Percentiles rank a stretch among this genome's conserved stretches.
Conservation (phyloP, 2,888 invertebrate genomes). For the Biston stratarius region DNA sequence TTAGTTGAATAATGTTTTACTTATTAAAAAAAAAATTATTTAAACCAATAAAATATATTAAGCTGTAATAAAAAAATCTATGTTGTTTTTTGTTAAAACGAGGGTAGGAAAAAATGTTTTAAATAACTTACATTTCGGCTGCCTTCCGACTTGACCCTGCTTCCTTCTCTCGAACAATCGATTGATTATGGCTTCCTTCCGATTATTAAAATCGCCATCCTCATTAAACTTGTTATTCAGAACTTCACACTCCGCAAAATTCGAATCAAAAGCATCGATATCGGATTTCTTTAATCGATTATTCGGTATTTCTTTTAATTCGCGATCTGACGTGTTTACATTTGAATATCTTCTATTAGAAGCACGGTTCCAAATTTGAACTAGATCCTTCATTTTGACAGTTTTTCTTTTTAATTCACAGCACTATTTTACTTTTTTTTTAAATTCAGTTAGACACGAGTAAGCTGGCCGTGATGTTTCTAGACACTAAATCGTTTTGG, state of each 20-base stretch:
- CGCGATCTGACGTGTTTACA: conserved; percentile 75
- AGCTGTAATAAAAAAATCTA: too few relatives aligned
- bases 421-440: conserved; percentile 1
- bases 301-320: conserved; percentile 67
- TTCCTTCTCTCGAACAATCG: conserved; percentile 70
- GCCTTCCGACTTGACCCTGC: conserved; percentile 67
- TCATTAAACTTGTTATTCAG: conserved; percentile 69
- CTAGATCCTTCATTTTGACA: conserved; percentile 87
- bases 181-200: conserved; percentile 75
- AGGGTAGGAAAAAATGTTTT: conserved; percentile 1
- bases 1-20: too few relatives aligned
- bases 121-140: conserved; percentile 76
- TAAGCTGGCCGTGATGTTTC: not conserved
- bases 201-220: conserved; percentile 69
- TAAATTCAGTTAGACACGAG: conserved; percentile 9
- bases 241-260: conserved; percentile 74
- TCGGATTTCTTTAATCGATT: conserved; percentile 68
- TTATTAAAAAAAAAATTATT: too few relatives aligned
- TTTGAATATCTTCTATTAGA: conserved; percentile 85
- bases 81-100: not conserved
- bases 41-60: too few relatives aligned
- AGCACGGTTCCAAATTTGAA: conserved; percentile 85
- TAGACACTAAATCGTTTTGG: conserved; percentile 15
- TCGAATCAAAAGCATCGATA: conserved; percentile 67
- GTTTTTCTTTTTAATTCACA: conserved; percentile 3